Base-by-base conservation (phyloP, 2,797 vertebrate genomes). In the Morus bassanus region DNA sequence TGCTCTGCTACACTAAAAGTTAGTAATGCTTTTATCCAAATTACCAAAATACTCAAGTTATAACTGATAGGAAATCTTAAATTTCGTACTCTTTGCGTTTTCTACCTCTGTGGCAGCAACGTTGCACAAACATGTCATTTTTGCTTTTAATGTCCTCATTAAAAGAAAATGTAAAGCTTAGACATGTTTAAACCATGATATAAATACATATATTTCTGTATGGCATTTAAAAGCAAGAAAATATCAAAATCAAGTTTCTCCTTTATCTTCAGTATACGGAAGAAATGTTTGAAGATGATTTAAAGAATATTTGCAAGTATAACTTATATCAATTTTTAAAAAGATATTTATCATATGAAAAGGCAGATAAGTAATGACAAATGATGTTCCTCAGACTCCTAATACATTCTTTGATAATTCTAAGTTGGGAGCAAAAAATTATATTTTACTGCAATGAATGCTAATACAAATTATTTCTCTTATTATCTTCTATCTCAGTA, bases 341-440 rank as follows among this genome's bases (percentile, higher is more conserved):
- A 89, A 89, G 35, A 80, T 94, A 73, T 96, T 96, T 95, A 91
- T 82, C 84, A 82, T 85, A 80, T 85, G 68, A 95, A 92, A 96
- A 96, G 37, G 6, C 13, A 91, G 80, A 91, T 64, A 67, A 57
- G 43, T 82, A 83, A 77, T 4, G 30, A 89, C 63, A 96, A 95
- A 83, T 51, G 5, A 68, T 68, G 12, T 68, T 94, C 35, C 39
- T 85, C 35, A 54, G 45, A 70, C 41, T 89, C 68, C 15, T 46
- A 91, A 61, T 35, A 12, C 35, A 78, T 95, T 94, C 27, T 53
- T 61, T 61, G 51, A 65, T 82, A 85, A 80, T 63, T 77, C 33
- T 79, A 92, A 77, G 24, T 41, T 85, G 37, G 56, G 13, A 93
- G 39, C 19, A 93, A 80, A 92, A 77, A 39, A 17, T 6, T 0